Base-by-base conservation (phyloP, 2,113 vertebrate species). In the Odocoileus virginianus region DNA sequence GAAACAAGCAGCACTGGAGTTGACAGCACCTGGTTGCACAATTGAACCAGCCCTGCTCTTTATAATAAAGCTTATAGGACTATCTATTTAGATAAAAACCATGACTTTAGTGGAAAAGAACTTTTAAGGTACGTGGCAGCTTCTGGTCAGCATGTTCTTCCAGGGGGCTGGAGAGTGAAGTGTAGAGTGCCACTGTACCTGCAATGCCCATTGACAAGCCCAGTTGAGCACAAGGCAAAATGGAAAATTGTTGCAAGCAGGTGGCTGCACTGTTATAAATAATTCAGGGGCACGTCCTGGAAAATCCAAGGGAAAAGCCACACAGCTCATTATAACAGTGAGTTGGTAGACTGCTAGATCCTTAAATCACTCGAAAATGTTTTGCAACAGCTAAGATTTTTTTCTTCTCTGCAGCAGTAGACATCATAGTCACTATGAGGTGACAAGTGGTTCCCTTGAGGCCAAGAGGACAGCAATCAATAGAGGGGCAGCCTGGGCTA, bases 321-420 rank as follows among this genome's bases (percentile, higher is more conserved):
- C 83, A 79, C 88, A 98, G 95, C 97, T 99, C 98, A 98, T 98
- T 99, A 98, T 98, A 98, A 90, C 81, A 74, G 95, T 74, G 83
- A 98, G 90, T 86, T 97, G 58, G 89, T 98, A 86, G 98, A 98
- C 97, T 97, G 47, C 76, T 97, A 92, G 88, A 98, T 87, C 94
- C 97, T 98, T 98, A 99, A 98, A 98, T 98, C 98, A 98, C 97
- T 98, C 91, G 95, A 98, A 99, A 98, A 91, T 98, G 87, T 98
- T 99, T 98, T 97, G 96, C 96, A 98, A 97, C 82, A 97, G 91
- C 93, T 97, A 98, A 98, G 94, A 76, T 52, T 96, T 91, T 96
- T 97, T 98, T 98, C 96, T 96, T 64, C 89, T 95, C 94, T 98
- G 95, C 87, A 90, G 78, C 94, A 97, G 96, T 98, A 98, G 98